These are phyloP conservation scores for Nothobranchius kuhntae DNA, from an alignment of 2,113 vertebrate species.

Conservation along the genomic window DNA sequence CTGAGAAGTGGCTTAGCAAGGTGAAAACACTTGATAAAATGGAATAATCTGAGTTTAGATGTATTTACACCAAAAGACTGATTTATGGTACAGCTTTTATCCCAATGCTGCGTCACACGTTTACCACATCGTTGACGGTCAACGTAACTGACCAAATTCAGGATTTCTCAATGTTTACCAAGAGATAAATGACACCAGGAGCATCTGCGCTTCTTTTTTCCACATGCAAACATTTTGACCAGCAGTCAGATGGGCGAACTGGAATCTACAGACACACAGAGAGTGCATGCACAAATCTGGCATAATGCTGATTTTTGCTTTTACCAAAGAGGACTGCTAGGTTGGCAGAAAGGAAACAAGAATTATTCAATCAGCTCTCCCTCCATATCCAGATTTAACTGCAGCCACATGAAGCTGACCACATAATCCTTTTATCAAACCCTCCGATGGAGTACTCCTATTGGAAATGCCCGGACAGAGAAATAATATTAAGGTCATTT, in stretches of 20 bases:
- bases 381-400: slow-evolving; percentile 78
- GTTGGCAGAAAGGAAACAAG: slow-evolving; percentile 82
- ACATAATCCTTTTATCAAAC: slow-evolving; percentile 84
- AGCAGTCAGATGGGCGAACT: slow-evolving; percentile 19
- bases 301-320: slow-evolving; percentile 81
- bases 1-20: too few species aligned
- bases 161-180: background rate
- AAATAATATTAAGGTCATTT: slow-evolving; percentile 81
- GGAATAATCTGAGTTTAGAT: background rate
- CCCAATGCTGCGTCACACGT: background rate
- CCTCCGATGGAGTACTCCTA: slow-evolving; percentile 75
- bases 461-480: slow-evolving; percentile 68
- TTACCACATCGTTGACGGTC: background rate
- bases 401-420: slow-evolving; percentile 72
- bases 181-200: background rate
- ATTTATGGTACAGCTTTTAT: background rate
- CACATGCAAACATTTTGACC: background rate
- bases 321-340: slow-evolving; percentile 76
- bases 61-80: background rate
- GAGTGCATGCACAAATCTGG: slow-evolving; percentile 73
- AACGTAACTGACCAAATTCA: background rate
- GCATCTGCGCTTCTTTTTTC: background rate
- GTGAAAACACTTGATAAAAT: too few species aligned
- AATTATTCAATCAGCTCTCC: slow-evolving; percentile 81
- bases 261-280: slow-evolving; percentile 41